Percentiles rank a stretch among this genome's conserved stretches.
Evolutionary conservation across 2,888 invertebrate genomes (phyloP).

Genomic region (Vanessa cardui): DNA sequence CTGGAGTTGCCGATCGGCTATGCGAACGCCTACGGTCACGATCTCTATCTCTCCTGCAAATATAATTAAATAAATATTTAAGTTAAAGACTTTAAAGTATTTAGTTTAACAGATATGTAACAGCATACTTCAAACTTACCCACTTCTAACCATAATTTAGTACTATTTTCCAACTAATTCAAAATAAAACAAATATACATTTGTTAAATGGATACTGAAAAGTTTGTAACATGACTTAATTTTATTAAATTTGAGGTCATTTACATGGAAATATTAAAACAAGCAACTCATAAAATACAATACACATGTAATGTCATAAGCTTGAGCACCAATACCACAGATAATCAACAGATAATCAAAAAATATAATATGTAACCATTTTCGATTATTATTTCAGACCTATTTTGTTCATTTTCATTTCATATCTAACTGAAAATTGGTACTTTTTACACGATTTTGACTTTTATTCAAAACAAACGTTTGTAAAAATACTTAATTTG

Average conservation of each 20-base stretch:
- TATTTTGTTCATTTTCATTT: too few relatives aligned
- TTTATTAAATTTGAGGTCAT: neutral
- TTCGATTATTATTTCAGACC: too few relatives aligned
- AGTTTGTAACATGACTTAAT: slow-evolving; percentile 11
- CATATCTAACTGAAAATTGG: too few relatives aligned
- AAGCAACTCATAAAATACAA: slow-evolving; percentile 7
- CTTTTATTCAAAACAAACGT: too few relatives aligned
- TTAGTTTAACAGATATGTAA: slow-evolving; percentile 3
- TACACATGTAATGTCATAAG: slow-evolving; percentile 17
- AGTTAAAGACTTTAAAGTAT: neutral
- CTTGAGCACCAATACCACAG: neutral
- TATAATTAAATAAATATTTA: neutral
- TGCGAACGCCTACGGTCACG: slow-evolving; percentile 82
- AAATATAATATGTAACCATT: neutral
- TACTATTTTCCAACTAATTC: neutral
- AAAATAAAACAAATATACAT: slow-evolving; percentile 5
- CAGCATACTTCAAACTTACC: slow-evolving; percentile 54
- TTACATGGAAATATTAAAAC: slow-evolving; percentile 3
- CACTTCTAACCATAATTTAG: slow-evolving; percentile 67
- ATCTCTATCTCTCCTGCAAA: slow-evolving; percentile 68
- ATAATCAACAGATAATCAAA: neutral
- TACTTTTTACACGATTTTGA: too few relatives aligned
- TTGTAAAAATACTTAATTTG: too few relatives aligned
- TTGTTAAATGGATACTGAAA: neutral
- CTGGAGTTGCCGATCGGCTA: slow-evolving; percentile 83